Evolutionary conservation across 2,888 invertebrate genomes (phyloP).

Genomic region (Pseudococcus jackbeardsleyi): DNA sequence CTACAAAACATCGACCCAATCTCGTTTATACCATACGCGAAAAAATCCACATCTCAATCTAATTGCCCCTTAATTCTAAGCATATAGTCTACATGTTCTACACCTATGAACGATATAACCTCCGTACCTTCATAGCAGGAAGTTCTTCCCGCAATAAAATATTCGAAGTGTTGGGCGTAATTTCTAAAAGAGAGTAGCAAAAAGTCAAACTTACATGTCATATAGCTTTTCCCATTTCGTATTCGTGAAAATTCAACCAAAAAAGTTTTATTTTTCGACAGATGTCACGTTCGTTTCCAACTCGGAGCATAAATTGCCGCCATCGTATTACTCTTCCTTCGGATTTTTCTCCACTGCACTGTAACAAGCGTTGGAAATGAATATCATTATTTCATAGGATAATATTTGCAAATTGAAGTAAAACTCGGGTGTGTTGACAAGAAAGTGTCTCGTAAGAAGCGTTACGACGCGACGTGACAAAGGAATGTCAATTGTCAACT

Average conservation of each 20-base stretch:
- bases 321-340: not conserved
- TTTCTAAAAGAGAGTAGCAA: not conserved
- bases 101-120: not conserved
- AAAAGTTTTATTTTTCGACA: not conserved
- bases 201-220: not conserved
- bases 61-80: not conserved
- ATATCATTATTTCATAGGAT: not conserved
- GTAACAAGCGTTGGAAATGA: not conserved
- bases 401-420: not conserved
- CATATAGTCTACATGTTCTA: not conserved
- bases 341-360: not conserved
- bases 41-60: not conserved
- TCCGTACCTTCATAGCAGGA: not conserved
- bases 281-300: not conserved
- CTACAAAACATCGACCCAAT: not conserved
- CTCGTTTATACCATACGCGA: not conserved
- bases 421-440: not conserved
- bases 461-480: not conserved
- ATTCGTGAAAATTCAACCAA: not conserved
- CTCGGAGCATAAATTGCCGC: not conserved
- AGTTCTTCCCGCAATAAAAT: not conserved
- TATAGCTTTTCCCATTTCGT: not conserved
- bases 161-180: not conserved
- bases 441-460: not conserved
- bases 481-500: not conserved